Percentiles rank a stretch among this genome's conserved stretches.
Conservation (phyloP, 2,797 vertebrate genomes). For the Gymnopithys bicolor region DNA sequence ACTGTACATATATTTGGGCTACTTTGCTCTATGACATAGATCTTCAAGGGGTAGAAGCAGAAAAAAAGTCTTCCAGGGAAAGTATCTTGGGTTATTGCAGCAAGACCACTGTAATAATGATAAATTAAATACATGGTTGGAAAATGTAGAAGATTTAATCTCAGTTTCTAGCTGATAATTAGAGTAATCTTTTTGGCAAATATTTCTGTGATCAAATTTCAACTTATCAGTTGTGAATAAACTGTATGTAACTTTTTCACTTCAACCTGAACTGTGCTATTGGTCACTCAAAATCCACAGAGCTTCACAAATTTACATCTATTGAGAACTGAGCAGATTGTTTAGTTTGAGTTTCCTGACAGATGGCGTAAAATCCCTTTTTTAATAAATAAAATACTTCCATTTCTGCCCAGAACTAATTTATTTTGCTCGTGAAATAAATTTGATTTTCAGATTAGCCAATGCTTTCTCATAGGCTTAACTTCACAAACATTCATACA, state of each 20-base stretch:
- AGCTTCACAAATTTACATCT: background rate
- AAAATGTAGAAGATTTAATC: background rate
- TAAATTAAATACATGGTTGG: background rate
- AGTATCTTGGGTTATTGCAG: background rate
- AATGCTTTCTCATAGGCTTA: background rate
- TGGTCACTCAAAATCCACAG: background rate
- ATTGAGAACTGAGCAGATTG: background rate
- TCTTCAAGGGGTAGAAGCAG: background rate
- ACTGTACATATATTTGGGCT: background rate
- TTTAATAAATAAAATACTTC: slow-evolving; percentile 23
- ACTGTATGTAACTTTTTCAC: background rate
- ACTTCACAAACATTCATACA: background rate
- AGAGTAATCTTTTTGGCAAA: background rate
- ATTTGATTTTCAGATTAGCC: slow-evolving; percentile 12
- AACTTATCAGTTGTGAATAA: background rate
- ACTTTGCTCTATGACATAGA: background rate
- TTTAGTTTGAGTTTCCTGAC: slow-evolving; percentile 28
- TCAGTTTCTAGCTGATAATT: background rate
- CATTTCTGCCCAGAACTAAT: background rate
- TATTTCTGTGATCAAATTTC: background rate
- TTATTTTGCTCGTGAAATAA: background rate
- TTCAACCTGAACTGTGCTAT: background rate
- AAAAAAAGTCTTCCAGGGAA: background rate
- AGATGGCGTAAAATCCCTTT: slow-evolving; percentile 31
- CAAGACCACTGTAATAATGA: background rate